These are phyloP conservation scores for Mizuhopecten yessoensis DNA, from an alignment of 1,140 invertebrate genomes.

Conservation along the genomic window DNA sequence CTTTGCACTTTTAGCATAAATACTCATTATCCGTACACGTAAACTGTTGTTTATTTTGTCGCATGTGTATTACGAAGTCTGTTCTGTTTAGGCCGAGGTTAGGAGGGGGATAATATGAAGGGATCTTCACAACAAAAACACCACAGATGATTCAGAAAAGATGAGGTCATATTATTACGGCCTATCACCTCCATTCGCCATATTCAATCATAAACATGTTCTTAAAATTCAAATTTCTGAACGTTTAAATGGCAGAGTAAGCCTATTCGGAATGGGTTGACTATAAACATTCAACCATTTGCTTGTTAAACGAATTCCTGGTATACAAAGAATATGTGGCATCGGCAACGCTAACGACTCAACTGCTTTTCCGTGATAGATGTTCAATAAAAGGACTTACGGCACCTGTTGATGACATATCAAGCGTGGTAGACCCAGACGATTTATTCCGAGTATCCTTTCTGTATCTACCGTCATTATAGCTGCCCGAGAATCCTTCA, in stretches of 20 bases:
- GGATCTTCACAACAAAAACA: neutral
- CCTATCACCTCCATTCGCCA: neutral
- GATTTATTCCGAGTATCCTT: neutral
- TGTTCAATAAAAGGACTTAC: neutral
- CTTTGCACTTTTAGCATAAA: no score
- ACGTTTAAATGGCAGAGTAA: neutral
- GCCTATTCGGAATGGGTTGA: neutral
- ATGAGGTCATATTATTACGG: constrained; percentile 11
- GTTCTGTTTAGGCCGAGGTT: no score
- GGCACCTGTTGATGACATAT: constrained; percentile 4
- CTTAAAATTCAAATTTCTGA: neutral
- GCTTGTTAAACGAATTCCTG: neutral
- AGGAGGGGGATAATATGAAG: neutral
- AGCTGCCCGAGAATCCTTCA: neutral
- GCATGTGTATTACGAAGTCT: no score
- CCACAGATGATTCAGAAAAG: neutral
- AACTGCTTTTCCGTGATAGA: neutral
- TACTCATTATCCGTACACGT: no score
- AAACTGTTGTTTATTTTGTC: no score
- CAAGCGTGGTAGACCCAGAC: neutral
- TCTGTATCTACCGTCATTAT: neutral
- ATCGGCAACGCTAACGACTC: constrained; percentile 13
- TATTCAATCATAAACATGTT: neutral
- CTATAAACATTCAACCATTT: neutral
- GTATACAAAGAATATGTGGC: neutral